phyloP scores from a whole-genome alignment of 2,797 vertebrate genomes.

The Micropoecilia bifurca region DNA sequence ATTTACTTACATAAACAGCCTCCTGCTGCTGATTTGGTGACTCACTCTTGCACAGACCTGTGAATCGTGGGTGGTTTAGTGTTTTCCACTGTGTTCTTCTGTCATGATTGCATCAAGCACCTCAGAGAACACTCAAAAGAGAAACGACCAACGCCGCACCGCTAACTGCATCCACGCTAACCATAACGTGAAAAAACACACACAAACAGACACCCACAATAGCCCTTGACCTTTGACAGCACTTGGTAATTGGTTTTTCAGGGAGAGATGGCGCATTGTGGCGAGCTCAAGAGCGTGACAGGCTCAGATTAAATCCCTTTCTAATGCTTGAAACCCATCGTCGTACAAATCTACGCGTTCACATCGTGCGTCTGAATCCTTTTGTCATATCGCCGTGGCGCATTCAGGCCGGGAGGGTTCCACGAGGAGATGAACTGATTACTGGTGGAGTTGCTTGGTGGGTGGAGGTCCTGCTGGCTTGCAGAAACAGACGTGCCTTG shows the following conservation, averaged over 20 bases:
- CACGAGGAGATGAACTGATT: conserved; percentile 17
- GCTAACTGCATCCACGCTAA: conserved; percentile 4
- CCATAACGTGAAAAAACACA: conserved; percentile 9
- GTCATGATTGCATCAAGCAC: conserved; percentile 41
- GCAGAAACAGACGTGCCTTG: conserved; percentile 8
- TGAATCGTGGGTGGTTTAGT: conserved; percentile 52
- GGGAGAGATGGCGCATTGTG: background rate
- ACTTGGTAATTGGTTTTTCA: conserved; percentile 43
- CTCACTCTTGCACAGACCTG: conserved; percentile 62
- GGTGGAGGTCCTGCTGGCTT: conserved; percentile 29
- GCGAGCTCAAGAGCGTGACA: conserved; percentile 25
- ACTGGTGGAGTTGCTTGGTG: conserved; percentile 25
- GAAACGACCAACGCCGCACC: conserved; percentile 4
- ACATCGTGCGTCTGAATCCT: background rate
- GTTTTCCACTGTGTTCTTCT: conserved; percentile 46
- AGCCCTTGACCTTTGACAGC: conserved; percentile 33
- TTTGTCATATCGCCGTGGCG: conserved; percentile 19
- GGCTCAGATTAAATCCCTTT: conserved; percentile 23
- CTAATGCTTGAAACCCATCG: conserved; percentile 11
- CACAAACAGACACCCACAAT: background rate
- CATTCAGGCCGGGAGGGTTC: conserved; percentile 27
- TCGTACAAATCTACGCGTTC: background rate
- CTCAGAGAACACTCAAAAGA: conserved; percentile 12
- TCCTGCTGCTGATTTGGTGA: conserved; percentile 56
- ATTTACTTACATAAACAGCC: conserved; percentile 67